These are phyloP conservation scores for Eristalis tenax DNA, from an alignment of 2,888 invertebrate genomes.

Conservation along the genomic window DNA sequence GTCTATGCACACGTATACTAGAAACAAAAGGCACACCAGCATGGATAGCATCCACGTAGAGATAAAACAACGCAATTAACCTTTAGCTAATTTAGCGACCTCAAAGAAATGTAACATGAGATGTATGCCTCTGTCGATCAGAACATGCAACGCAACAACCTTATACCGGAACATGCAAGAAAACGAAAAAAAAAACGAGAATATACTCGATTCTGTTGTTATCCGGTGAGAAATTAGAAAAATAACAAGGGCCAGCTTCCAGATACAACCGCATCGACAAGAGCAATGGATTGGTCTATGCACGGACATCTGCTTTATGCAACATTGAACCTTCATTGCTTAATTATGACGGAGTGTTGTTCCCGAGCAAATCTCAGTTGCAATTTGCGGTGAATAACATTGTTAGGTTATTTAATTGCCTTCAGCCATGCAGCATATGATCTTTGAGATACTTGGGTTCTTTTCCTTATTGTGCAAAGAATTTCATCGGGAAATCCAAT, in stretches of 20 bases:
- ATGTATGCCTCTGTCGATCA: conserved; percentile 11
- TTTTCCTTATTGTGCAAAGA: conserved; percentile 53
- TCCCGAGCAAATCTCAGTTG: conserved; percentile 2
- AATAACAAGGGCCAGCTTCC: conserved; percentile 66
- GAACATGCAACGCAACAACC: conserved; percentile 41
- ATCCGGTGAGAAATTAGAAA: conserved; percentile 63
- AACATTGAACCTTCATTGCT: conserved; percentile 66
- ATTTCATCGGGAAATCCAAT: conserved; percentile 53
- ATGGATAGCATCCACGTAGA: conserved; percentile 57
- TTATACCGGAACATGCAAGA: neutral
- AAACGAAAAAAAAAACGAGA: neutral
- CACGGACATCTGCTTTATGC: conserved; percentile 62
- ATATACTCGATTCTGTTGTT: neutral
- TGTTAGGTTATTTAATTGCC: conserved; percentile 65
- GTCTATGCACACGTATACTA: conserved; percentile 25
- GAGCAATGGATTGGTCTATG: conserved; percentile 21
- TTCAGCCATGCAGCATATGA: conserved; percentile 26
- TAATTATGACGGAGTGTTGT: conserved; percentile 59
- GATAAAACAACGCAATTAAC: conserved; percentile 70
- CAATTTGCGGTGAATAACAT: conserved; percentile 52
- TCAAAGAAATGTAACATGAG: conserved; percentile 61
- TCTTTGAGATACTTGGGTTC: conserved; percentile 30
- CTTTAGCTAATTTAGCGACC: conserved; percentile 68
- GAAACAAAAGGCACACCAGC: conserved; percentile 67
- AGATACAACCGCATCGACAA: conserved; percentile 37